phyloP scores from a whole-genome alignment of 2,113 vertebrate species.

The Poecilia latipinna region DNA sequence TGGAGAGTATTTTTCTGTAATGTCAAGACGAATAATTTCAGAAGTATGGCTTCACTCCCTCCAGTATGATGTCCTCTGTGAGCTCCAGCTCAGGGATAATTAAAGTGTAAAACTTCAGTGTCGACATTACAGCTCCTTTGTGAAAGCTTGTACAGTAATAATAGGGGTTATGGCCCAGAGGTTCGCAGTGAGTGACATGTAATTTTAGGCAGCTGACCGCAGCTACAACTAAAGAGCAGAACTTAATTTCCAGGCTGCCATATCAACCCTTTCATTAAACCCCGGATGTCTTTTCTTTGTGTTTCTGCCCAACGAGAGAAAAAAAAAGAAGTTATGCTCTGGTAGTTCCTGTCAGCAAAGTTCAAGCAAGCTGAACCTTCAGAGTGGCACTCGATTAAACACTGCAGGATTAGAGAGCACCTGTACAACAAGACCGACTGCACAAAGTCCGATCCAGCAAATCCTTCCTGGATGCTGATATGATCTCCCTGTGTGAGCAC shows the following conservation, averaged over 20 bases:
- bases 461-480: constrained; percentile 46
- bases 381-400: constrained; percentile 39
- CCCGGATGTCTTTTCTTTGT: constrained; percentile 31
- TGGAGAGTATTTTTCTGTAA: constrained; percentile 1
- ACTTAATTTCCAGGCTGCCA: constrained; percentile 44
- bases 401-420: constrained; percentile 37
- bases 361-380: constrained; percentile 24
- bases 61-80: not conserved
- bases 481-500: constrained; percentile 19
- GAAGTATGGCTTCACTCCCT: constrained; percentile 24
- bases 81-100: constrained; percentile 25
- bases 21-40: constrained; percentile 14
- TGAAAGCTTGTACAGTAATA: constrained; percentile 40
- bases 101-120: constrained; percentile 25
- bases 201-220: constrained; percentile 47
- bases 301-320: not conserved
- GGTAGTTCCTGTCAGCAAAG: constrained; percentile 19
- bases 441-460: constrained; percentile 30
- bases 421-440: constrained; percentile 18
- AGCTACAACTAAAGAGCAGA: constrained; percentile 29
- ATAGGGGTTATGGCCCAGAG: constrained; percentile 35
- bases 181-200: constrained; percentile 35
- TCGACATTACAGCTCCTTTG: constrained; percentile 25
- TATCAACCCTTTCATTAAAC: constrained; percentile 47
- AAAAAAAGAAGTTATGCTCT: constrained; percentile 13